Conservation (phyloP, 2,113 vertebrate species). For the Lethenteron camtschaticum region DNA sequence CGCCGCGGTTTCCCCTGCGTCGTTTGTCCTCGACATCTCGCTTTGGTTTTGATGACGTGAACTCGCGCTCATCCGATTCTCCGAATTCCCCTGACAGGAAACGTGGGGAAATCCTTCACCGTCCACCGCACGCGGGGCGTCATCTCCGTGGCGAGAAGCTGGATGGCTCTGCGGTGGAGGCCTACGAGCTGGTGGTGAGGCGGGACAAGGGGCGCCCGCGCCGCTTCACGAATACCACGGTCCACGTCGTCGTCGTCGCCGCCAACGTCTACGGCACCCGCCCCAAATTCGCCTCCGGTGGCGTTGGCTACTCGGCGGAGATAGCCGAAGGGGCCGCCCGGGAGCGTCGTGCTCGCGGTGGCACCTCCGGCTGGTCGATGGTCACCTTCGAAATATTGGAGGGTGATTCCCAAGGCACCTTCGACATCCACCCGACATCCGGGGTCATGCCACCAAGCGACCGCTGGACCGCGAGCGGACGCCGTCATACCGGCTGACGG, state of each 20-base stretch:
- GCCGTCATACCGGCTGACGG: slow-evolving; percentile 38
- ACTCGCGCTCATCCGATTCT: no score
- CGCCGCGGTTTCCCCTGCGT: no score
- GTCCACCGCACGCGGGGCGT: slow-evolving; percentile 74
- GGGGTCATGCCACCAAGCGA: slow-evolving; percentile 67
- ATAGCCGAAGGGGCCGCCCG: slow-evolving; percentile 53
- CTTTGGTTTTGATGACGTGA: no score
- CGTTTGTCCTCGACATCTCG: no score
- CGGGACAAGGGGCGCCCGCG: slow-evolving; percentile 57
- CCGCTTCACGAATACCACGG: slow-evolving; percentile 32
- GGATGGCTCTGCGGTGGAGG: no score
- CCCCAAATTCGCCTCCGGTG: slow-evolving; percentile 51
- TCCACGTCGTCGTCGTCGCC: slow-evolving; percentile 64
- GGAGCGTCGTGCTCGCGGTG: slow-evolving; percentile 57
- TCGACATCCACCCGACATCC: slow-evolving; percentile 74
- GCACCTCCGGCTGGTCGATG: slow-evolving; percentile 64
- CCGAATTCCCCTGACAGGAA: slow-evolving; percentile 32
- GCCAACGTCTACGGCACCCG: slow-evolving; percentile 55
- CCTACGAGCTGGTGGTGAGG: neutral
- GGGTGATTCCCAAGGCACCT: slow-evolving; percentile 40
- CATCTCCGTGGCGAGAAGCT: slow-evolving; percentile 31
- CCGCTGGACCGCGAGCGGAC: slow-evolving; percentile 47
- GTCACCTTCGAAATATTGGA: slow-evolving; percentile 63
- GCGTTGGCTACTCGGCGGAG: slow-evolving; percentile 65
- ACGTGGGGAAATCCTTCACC: slow-evolving; percentile 58